Base-by-base conservation (phyloP, 1,140 invertebrate species). In the Kradibia gibbosae region DNA sequence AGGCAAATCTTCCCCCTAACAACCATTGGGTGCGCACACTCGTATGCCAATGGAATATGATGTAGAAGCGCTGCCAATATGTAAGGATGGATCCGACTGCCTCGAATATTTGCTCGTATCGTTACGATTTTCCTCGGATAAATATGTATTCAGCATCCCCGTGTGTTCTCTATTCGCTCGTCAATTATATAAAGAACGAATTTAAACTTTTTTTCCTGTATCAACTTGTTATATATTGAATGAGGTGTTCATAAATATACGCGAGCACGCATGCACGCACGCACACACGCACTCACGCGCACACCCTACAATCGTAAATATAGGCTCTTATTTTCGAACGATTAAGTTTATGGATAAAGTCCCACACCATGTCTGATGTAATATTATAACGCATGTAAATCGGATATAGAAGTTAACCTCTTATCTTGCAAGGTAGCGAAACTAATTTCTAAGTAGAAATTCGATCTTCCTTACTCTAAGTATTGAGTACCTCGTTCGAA, bases 201-300 rank as follows among this genome's bases (percentile, higher is more conserved):
- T 31, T 31, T 60, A n/a, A n/a, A n/a, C n/a, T n/a, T n/a, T n/a
- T n/a, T n/a, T n/a, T n/a, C n/a, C n/a, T 60, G 3, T n/a, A 4
- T 13, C 57, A 8, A n/a, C 17, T 36, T 70, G 2, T 42, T 70
- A 70, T 70, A 42, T 70, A 70, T 70, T 70, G 39, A 70, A 42
- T 36, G 65, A 42, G 22, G 0, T 70, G 17, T 28, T 28, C 17
- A 48, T 28, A 5, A 1, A 39, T 10, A 28, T 45, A 45, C n/a
- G 15, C 50, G 50, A 22, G 20, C 45, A 48, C 45, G 45, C 17
- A 48, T 17, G 45, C 45, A 48, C n/a, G n/a, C n/a, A n/a, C n/a
- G n/a, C n/a, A n/a, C n/a, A n/a, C n/a, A n/a, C n/a, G 45, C 45
- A 17, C 45, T 7, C 45, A 17, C 45, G 45, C 45, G 45, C 45